Conservation (phyloP, 2,797 vertebrate genomes). For the Kryptolebias ocellatus region DNA sequence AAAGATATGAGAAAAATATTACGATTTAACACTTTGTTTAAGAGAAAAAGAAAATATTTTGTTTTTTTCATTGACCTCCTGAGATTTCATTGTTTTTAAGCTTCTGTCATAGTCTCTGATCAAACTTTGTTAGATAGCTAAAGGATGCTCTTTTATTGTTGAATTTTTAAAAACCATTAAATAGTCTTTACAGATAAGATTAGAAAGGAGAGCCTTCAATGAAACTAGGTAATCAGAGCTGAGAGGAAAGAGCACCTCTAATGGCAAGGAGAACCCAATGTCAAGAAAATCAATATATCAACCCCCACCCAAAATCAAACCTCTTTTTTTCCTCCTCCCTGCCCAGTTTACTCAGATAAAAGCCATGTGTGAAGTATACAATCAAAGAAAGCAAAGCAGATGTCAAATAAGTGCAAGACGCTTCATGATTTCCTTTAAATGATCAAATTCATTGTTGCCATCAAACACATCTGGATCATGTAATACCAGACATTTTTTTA, state of each 20-base stretch:
- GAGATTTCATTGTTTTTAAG: slow-evolving; percentile 56
- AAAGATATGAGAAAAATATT: slow-evolving; percentile 22
- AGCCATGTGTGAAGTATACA: slow-evolving; percentile 40
- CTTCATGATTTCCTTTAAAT: slow-evolving; percentile 37
- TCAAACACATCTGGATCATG: slow-evolving; percentile 17
- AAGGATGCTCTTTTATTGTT: slow-evolving; percentile 57
- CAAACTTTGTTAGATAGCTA: slow-evolving; percentile 58
- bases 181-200: slow-evolving; percentile 75
- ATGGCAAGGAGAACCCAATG: slow-evolving; percentile 76
- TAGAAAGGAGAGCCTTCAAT: slow-evolving; percentile 57
- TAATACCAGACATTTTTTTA: slow-evolving; percentile 35
- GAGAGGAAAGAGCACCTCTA: slow-evolving; percentile 66
- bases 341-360: slow-evolving; percentile 57
- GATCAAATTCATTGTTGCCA: slow-evolving; percentile 6
- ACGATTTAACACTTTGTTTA: slow-evolving; percentile 51
- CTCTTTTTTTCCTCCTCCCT: slow-evolving; percentile 34
- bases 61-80: slow-evolving; percentile 67
- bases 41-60: slow-evolving; percentile 20
- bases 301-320: slow-evolving; percentile 69
- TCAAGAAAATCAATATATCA: slow-evolving; percentile 77
- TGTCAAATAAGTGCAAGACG: slow-evolving; percentile 36
- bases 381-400: slow-evolving; percentile 55
- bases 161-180: slow-evolving; percentile 58
- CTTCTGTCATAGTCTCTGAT: slow-evolving; percentile 56
- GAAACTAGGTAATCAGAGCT: slow-evolving; percentile 72